Percentiles rank a stretch among this genome's conserved stretches.
Conservation (phyloP, 2,888 invertebrate species). For the Amaurobius ferox region DNA sequence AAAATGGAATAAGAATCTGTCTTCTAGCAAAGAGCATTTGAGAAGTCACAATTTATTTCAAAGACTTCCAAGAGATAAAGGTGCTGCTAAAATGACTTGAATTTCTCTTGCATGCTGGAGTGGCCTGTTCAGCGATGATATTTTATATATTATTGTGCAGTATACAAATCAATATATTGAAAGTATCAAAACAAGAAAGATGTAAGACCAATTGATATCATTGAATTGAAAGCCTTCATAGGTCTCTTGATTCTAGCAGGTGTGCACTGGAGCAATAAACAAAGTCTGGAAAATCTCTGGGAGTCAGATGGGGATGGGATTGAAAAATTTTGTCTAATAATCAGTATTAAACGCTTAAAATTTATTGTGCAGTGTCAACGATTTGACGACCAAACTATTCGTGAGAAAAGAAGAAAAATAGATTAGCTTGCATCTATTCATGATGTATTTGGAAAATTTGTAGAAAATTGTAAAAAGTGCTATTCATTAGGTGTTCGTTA, state of each 20-base stretch:
- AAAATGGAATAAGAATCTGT: not conserved
- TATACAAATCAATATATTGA: conserved; percentile 4
- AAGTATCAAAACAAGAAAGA: not conserved
- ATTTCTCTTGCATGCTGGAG: not conserved
- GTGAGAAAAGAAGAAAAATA: too few relatives aligned
- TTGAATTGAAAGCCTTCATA: conserved; percentile 8
- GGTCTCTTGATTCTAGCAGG: not conserved
- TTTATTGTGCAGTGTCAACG: too few relatives aligned
- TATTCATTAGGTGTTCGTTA: too few relatives aligned
- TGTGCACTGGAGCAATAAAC: not conserved
- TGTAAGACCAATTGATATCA: not conserved
- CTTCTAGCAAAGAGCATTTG: not conserved
- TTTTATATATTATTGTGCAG: not conserved
- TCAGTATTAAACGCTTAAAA: not conserved
- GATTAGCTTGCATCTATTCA: too few relatives aligned
- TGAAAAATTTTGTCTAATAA: not conserved
- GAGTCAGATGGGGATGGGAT: not conserved
- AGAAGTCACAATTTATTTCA: not conserved
- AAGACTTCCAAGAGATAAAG: not conserved
- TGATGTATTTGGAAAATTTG: too few relatives aligned
- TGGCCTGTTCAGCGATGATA: not conserved
- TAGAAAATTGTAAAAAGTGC: too few relatives aligned
- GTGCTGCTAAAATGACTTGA: not conserved
- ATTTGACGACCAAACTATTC: too few relatives aligned
- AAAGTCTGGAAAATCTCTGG: conserved; percentile 18